Conservation (phyloP, 2,888 invertebrate species). For the Sinopyrophorus schimmeli region DNA sequence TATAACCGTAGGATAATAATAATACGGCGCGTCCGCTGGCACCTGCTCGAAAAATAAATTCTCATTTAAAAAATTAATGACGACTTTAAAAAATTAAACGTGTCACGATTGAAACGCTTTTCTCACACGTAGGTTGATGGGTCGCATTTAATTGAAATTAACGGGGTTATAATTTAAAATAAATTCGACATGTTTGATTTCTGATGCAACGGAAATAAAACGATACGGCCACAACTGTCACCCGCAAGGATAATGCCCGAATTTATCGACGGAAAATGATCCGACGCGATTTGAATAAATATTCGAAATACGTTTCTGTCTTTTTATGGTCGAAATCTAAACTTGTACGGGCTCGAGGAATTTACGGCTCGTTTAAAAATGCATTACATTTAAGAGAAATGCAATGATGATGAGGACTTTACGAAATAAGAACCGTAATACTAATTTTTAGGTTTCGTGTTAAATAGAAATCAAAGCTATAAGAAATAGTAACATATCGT, state of each 20-base stretch:
- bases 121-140: conserved; percentile 7
- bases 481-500: conserved; percentile 14
- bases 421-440: too few relatives aligned
- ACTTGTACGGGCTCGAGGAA: too few relatives aligned
- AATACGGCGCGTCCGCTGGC: conserved; percentile 6
- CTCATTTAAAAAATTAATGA: conserved; percentile 12
- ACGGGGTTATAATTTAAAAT: conserved; percentile 14
- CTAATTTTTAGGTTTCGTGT: too few relatives aligned
- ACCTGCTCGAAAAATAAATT: conserved; percentile 15
- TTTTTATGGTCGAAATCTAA: too few relatives aligned
- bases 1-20: conserved; percentile 14
- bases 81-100: conserved; percentile 6
- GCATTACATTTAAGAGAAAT: too few relatives aligned
- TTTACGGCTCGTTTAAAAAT: too few relatives aligned
- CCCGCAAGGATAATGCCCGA: conserved; percentile 11
- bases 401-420: too few relatives aligned
- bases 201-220: conserved; percentile 10
- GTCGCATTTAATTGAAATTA: conserved; percentile 17
- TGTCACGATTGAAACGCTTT: conserved; percentile 9
- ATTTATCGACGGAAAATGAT: conserved; percentile 9
- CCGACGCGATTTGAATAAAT: conserved; percentile 2
- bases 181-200: conserved; percentile 17
- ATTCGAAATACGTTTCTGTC: too few relatives aligned
- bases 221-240: conserved; percentile 7
- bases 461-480: conserved; percentile 17